Percentiles rank a stretch among this genome's conserved stretches.
Evolutionary conservation across 2,888 invertebrate genomes (phyloP).

Genomic region (Lumbricus terrestris): DNA sequence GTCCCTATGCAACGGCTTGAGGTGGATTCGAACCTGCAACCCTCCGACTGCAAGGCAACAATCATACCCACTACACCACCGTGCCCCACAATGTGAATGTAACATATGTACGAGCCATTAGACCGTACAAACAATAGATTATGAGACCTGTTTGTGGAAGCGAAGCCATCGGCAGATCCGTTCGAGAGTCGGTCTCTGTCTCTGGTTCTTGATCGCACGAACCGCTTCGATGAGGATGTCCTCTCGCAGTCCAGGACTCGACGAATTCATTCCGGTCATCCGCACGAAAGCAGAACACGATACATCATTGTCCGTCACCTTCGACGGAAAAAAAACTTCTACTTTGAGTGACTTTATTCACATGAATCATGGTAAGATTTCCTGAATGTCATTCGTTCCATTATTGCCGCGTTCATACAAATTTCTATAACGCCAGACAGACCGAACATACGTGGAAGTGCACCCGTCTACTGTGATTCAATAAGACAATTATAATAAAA

Average conservation of each 20-base stretch:
- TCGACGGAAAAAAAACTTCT: neutral
- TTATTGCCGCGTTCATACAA: too few species aligned
- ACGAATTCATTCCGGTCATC: neutral
- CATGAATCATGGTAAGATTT: too few species aligned
- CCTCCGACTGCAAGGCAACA: too few species aligned
- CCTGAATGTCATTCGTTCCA: too few species aligned
- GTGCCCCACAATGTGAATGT: too few species aligned
- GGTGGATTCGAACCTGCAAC: too few species aligned
- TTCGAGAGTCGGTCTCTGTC: conserved; percentile 89
- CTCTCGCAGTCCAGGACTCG: neutral
- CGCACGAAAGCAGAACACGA: neutral
- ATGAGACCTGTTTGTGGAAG: conserved; percentile 26
- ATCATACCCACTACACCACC: too few species aligned
- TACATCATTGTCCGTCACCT: neutral
- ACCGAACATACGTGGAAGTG: rapidly evolving
- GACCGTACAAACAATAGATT: too few species aligned
- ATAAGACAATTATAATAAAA: neutral
- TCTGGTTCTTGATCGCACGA: conserved; percentile 87
- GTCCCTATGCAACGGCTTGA: too few species aligned
- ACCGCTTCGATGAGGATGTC: conserved; percentile 67
- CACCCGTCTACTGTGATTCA: neutral
- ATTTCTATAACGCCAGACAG: too few species aligned
- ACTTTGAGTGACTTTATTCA: neutral
- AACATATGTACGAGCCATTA: too few species aligned
- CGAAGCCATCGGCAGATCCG: conserved; percentile 57